Percentiles rank a stretch among this genome's conserved stretches.
Conservation (phyloP, 2,113 vertebrate species). For the Scartelaos histophorus region DNA sequence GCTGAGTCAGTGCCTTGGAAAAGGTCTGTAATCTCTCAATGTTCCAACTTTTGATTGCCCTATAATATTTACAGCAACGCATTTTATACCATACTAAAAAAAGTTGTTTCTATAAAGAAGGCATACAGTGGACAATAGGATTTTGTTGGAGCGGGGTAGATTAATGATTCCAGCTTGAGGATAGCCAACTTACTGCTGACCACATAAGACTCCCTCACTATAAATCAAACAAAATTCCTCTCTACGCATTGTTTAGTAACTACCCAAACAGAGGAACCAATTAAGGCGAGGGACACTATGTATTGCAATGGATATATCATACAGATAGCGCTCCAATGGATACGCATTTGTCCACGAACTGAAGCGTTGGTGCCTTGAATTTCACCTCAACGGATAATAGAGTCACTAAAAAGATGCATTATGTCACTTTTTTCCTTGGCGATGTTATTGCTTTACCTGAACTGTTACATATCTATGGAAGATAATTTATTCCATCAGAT, state of each 20-base stretch:
- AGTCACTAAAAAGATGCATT: too few relatives aligned
- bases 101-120: neutral
- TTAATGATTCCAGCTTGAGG: constrained; percentile 23
- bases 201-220: constrained; percentile 9
- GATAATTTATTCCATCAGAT: too few relatives aligned
- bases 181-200: constrained; percentile 5
- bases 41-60: too few relatives aligned
- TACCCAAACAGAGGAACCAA: constrained; percentile 12
- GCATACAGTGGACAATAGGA: neutral
- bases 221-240: constrained; percentile 26
- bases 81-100: neutral
- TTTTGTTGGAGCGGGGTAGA: constrained; percentile 8
- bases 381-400: neutral
- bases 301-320: neutral
- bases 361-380: neutral
- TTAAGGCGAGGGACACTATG: neutral
- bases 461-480: too few relatives aligned
- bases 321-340: neutral
- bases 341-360: neutral
- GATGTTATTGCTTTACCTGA: neutral
- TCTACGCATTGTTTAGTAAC: constrained; percentile 2
- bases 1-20: too few relatives aligned
- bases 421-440: too few relatives aligned
- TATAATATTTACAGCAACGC: neutral
- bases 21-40: too few relatives aligned